phyloP scores from a whole-genome alignment of 2,797 vertebrate species.

The Poeciliopsis presidionis region DNA sequence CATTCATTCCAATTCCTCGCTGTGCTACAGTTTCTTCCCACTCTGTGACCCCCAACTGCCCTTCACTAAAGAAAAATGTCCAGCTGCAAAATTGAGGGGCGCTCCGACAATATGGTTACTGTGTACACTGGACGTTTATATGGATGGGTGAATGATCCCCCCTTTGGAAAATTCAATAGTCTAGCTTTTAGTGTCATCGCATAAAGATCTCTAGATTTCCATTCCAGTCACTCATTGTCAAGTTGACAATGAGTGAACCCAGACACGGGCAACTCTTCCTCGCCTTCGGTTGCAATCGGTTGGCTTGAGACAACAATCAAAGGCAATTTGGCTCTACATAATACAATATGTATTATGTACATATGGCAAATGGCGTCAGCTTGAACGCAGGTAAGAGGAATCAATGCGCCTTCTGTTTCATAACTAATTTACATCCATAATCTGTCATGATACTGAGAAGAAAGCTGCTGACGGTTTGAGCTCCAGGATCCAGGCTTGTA shows the following conservation, averaged over 20 bases:
- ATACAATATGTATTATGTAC: too few species aligned
- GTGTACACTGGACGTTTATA: constrained; percentile 49
- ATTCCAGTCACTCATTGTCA: constrained; percentile 42
- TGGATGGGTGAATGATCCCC: constrained; percentile 44
- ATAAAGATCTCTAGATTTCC: constrained; percentile 35
- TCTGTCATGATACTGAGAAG: constrained; percentile 49
- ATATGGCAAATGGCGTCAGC: constrained; percentile 58
- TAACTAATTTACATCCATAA: constrained; percentile 68
- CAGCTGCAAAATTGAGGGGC: constrained; percentile 34
- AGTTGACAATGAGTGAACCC: constrained; percentile 20
- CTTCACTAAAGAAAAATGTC: constrained; percentile 42
- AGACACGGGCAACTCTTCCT: constrained; percentile 25
- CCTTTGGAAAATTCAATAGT: constrained; percentile 48
- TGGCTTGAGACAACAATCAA: constrained; percentile 34
- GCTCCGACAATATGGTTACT: constrained; percentile 46
- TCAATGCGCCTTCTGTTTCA: constrained; percentile 67
- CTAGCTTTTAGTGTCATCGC: constrained; percentile 47
- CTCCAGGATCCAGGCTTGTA: constrained; percentile 18
- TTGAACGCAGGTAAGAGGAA: constrained; percentile 57
- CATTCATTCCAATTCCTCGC: constrained; percentile 21
- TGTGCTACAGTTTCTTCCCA: constrained; percentile 11
- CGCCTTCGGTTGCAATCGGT: constrained; percentile 35
- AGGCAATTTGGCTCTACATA: constrained; percentile 40
- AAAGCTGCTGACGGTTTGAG: constrained; percentile 32
- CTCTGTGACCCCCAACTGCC: constrained; percentile 43